phyloP scores from a whole-genome alignment of 2,888 invertebrate genomes.

The Pycnomerus fuliginosus region DNA sequence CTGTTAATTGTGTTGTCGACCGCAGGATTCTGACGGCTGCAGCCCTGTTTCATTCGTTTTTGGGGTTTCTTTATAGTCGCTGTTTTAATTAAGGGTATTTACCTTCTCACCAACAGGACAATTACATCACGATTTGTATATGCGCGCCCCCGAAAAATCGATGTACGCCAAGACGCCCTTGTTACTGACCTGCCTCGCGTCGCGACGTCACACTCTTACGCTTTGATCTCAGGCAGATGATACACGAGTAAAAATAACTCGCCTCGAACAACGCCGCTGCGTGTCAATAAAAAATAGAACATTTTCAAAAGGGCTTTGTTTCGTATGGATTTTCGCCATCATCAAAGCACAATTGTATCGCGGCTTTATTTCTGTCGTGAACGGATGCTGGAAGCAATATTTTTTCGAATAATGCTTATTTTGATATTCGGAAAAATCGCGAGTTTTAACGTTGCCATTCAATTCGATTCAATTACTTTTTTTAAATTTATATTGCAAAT shows the following conservation, averaged over 20 bases:
- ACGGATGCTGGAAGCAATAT: constrained; percentile 23
- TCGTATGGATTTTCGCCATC: constrained; percentile 16
- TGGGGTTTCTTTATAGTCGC: too few relatives aligned
- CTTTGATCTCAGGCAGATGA: constrained; percentile 34
- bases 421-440: constrained; percentile 21
- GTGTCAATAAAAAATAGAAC: constrained; percentile 19
- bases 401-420: constrained; percentile 24
- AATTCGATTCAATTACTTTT: constrained; percentile 18
- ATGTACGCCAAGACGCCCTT: too few relatives aligned
- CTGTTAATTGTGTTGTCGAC: constrained; percentile 34
- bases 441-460: constrained; percentile 15
- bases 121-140: too few relatives aligned
- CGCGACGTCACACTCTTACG: constrained; percentile 41
- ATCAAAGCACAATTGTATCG: constrained; percentile 22
- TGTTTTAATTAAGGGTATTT: too few relatives aligned
- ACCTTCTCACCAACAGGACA: neutral
- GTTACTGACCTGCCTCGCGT: constrained; percentile 50
- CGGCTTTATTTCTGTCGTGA: constrained; percentile 21
- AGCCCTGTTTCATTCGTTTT: constrained; percentile 1
- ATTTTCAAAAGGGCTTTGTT: constrained; percentile 21
- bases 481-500: constrained; percentile 20
- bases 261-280: constrained; percentile 11
- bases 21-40: constrained; percentile 28
- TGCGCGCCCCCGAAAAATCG: constrained; percentile 11
- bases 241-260: constrained; percentile 1